Percentiles rank a stretch among this genome's conserved stretches.
Conservation (phyloP, 1,140 invertebrate species). For the Drosophila jambulina region DNA sequence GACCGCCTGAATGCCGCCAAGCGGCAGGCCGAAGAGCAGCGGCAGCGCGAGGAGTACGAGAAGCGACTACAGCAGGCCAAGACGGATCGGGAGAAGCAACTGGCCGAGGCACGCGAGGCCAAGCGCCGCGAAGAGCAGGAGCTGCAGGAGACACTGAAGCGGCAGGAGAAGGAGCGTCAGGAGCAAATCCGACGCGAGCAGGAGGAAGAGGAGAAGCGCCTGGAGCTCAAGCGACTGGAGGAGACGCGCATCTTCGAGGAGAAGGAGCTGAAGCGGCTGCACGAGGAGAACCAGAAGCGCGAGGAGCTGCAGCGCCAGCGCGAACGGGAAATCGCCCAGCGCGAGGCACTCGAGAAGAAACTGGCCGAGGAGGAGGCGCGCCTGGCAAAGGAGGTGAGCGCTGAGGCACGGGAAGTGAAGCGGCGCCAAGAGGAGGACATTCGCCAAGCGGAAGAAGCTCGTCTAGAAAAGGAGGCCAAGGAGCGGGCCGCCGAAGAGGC, state of each 20-base stretch:
- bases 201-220: constrained; percentile 74
- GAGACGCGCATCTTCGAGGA: constrained; percentile 64
- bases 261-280: constrained; percentile 64
- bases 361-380: constrained; percentile 69
- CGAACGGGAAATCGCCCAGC: constrained; percentile 60
- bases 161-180: constrained; percentile 66
- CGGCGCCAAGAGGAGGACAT: constrained; percentile 58
- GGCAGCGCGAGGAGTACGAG: constrained; percentile 63
- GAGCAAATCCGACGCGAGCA: constrained; percentile 64
- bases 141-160: constrained; percentile 54
- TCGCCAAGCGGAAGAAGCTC: constrained; percentile 54
- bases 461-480: constrained; percentile 54
- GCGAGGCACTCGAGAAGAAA: constrained; percentile 52
- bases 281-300: constrained; percentile 65
- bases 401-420: constrained; percentile 62
- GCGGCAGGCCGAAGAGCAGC: constrained; percentile 60
- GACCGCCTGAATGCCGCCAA: constrained; percentile 54
- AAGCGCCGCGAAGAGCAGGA: constrained; percentile 65
- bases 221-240: constrained; percentile 60
- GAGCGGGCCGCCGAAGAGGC: constrained; percentile 51
- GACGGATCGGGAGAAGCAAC: constrained; percentile 62
- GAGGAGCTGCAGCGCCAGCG: constrained; percentile 62
- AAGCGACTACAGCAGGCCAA: constrained; percentile 57
- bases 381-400: constrained; percentile 53
- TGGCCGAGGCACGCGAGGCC: constrained; percentile 71